Evolutionary conservation across 2,888 invertebrate species (phyloP).

Genomic region (Rhogogaster chlorosoma): DNA sequence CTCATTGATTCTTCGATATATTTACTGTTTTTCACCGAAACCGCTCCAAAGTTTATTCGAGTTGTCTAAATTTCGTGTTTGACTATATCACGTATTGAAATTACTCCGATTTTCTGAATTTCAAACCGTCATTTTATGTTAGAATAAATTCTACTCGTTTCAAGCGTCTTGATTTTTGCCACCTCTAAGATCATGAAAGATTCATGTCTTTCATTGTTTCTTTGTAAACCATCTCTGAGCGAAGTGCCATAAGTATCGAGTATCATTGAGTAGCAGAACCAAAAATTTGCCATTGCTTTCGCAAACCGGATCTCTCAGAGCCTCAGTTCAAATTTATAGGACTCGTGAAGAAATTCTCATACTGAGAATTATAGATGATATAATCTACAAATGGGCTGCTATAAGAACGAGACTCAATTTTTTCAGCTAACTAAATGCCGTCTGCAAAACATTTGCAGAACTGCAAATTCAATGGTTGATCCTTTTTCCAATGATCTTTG

Average conservation of each 20-base stretch:
- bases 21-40: background rate
- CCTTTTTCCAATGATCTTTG: constrained; percentile 9
- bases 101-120: background rate
- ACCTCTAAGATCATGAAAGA: background rate
- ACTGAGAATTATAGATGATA: constrained; percentile 18
- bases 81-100: background rate
- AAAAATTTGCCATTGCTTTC: background rate
- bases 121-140: background rate
- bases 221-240: background rate
- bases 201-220: background rate
- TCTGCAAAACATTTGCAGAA: background rate
- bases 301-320: background rate
- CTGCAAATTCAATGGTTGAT: background rate
- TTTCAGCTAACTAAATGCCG: background rate
- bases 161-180: background rate
- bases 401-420: background rate
- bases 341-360: background rate
- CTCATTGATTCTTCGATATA: background rate
- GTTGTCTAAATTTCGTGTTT: background rate
- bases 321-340: background rate
- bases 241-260: background rate
- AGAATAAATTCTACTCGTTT: background rate
- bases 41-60: background rate
- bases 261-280: background rate
- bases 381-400: background rate